These are phyloP conservation scores for Bambusicola thoracicus DNA, from an alignment of 2,113 vertebrate species.

Conservation along the genomic window DNA sequence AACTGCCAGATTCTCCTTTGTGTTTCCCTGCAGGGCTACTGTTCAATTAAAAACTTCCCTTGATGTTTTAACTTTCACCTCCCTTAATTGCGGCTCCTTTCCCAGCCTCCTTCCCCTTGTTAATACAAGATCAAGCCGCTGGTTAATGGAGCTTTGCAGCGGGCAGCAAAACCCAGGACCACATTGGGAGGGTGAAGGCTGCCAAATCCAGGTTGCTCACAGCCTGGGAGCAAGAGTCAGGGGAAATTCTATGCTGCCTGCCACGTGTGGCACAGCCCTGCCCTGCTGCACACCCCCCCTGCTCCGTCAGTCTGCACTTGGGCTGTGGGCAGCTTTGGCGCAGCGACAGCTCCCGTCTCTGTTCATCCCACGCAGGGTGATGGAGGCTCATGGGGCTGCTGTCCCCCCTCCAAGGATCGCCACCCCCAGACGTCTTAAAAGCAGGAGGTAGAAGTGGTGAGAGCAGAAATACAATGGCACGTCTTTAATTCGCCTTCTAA, in stretches of 20 bases:
- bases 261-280: neutral
- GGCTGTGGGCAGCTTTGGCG: neutral
- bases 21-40: slow-evolving; percentile 29
- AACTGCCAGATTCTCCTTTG: slow-evolving; percentile 17
- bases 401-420: neutral
- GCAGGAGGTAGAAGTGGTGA: neutral
- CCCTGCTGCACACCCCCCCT: neutral
- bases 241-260: neutral
- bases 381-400: neutral
- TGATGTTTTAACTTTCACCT: slow-evolving; percentile 51
- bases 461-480: fast-evolving
- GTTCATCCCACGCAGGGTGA: fast-evolving
- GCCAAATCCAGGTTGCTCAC: neutral
- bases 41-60: slow-evolving; percentile 59
- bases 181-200: neutral
- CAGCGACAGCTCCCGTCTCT: neutral
- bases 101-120: neutral
- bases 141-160: neutral
- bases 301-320: neutral
- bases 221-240: neutral
- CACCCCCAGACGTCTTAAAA: neutral
- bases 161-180: neutral
- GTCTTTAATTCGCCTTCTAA: neutral
- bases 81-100: slow-evolving; percentile 27
- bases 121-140: neutral